Percentiles rank a stretch among this genome's conserved stretches.
These are phyloP conservation scores for Esox niger DNA, from an alignment of 2,113 vertebrate genomes.

Conservation along the genomic window DNA sequence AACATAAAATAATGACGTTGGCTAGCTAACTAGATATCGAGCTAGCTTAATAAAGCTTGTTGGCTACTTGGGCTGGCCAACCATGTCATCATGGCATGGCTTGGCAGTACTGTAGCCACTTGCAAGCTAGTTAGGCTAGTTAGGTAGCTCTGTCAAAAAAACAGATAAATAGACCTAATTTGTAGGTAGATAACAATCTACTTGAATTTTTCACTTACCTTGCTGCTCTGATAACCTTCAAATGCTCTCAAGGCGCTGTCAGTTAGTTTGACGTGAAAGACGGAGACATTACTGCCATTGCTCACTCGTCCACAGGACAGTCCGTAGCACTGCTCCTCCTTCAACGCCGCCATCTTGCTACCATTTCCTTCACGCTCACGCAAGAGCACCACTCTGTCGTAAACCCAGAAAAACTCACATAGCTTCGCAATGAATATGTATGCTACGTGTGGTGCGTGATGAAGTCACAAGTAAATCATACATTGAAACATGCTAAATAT, in stretches of 20 bases:
- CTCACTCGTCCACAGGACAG: slow-evolving; percentile 94
- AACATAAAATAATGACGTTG: neutral
- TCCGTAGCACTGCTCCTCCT: slow-evolving; percentile 92
- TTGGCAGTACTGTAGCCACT: neutral
- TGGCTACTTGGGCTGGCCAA: neutral
- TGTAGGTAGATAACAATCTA: neutral
- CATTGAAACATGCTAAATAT: neutral
- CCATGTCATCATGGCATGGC: neutral
- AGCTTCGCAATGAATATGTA: slow-evolving; percentile 76
- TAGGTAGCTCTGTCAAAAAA: slow-evolving; percentile 2
- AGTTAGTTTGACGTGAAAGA: slow-evolving; percentile 95
- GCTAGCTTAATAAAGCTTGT: neutral
- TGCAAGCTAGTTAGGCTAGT: neutral
- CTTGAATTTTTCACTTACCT: slow-evolving; percentile 72
- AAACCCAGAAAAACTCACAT: slow-evolving; percentile 62
- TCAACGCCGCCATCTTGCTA: slow-evolving; percentile 97
- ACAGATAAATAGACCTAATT: neutral
- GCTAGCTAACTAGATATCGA: neutral
- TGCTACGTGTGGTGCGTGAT: slow-evolving; percentile 16
- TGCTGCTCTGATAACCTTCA: slow-evolving; percentile 83
- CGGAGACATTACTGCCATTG: slow-evolving; percentile 86
- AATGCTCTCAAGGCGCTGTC: slow-evolving; percentile 89
- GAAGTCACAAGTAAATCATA: slow-evolving; percentile 12
- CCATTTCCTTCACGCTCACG: slow-evolving; percentile 80
- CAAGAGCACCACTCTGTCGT: slow-evolving; percentile 53